Conservation (phyloP, 2,797 vertebrate genomes). For the Choloepus didactylus region DNA sequence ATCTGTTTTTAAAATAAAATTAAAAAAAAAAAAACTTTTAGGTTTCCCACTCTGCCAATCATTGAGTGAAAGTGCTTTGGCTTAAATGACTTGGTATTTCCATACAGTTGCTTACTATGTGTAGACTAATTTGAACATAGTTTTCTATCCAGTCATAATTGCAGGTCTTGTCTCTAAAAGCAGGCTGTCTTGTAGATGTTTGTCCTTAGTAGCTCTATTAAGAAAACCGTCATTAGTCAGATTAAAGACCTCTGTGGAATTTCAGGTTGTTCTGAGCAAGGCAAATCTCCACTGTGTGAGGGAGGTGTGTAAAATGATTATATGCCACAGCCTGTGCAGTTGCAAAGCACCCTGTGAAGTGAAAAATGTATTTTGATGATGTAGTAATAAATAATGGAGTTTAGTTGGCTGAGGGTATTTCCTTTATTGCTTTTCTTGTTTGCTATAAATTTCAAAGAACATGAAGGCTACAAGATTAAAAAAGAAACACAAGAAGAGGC, state of each 20-base stretch:
- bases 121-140: conserved; percentile 71
- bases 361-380: not conserved
- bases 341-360: not conserved
- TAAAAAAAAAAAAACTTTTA: not conserved
- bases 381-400: not conserved
- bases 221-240: not conserved
- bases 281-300: not conserved
- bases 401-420: conserved; percentile 55
- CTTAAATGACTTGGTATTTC: conserved; percentile 62
- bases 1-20: not conserved
- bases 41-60: not conserved
- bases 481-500: conserved; percentile 75
- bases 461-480: conserved; percentile 69
- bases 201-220: conserved; percentile 7
- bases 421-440: conserved; percentile 78
- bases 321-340: not conserved
- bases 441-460: conserved; percentile 79
- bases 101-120: conserved; percentile 44
- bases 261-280: conserved; percentile 67
- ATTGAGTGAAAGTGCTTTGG: conserved; percentile 67
- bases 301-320: conserved; percentile 61
- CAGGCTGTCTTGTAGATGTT: not conserved
- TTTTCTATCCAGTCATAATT: conserved; percentile 56
- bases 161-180: conserved; percentile 75
- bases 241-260: conserved; percentile 68